Conservation (phyloP, 2,113 vertebrate species). For the Natator depressus region DNA sequence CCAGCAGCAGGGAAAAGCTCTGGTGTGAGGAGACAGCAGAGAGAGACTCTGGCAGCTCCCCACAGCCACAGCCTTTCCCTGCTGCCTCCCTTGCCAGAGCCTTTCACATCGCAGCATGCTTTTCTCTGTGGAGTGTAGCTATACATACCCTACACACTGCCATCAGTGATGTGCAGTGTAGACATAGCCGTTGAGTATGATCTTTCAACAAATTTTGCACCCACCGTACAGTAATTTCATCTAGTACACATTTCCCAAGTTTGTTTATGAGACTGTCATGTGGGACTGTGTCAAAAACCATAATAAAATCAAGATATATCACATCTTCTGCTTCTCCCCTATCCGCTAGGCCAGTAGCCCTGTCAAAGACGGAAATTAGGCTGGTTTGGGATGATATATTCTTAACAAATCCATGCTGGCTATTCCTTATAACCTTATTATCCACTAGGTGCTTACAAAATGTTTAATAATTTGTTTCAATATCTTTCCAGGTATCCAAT, state of each 20-base stretch:
- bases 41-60: background rate
- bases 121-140: too few relatives aligned
- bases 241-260: background rate
- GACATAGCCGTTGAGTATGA: background rate
- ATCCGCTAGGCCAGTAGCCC: background rate
- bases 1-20: background rate
- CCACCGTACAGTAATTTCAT: background rate
- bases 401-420: background rate
- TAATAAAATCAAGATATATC: background rate
- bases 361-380: too few relatives aligned
- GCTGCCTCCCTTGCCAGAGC: background rate
- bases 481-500: too few relatives aligned
- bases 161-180: background rate
- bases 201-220: background rate
- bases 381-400: too few relatives aligned
- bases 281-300: background rate
- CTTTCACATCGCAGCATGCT: background rate
- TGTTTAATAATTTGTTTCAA: too few relatives aligned
- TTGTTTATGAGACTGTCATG: background rate
- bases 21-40: background rate
- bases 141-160: too few relatives aligned
- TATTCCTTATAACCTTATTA: background rate
- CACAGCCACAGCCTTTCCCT: background rate
- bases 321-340: background rate
- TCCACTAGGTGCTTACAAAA: background rate